Evolutionary conservation across 2,888 invertebrate genomes (phyloP).

Genomic region (Leptinotarsa juncta): DNA sequence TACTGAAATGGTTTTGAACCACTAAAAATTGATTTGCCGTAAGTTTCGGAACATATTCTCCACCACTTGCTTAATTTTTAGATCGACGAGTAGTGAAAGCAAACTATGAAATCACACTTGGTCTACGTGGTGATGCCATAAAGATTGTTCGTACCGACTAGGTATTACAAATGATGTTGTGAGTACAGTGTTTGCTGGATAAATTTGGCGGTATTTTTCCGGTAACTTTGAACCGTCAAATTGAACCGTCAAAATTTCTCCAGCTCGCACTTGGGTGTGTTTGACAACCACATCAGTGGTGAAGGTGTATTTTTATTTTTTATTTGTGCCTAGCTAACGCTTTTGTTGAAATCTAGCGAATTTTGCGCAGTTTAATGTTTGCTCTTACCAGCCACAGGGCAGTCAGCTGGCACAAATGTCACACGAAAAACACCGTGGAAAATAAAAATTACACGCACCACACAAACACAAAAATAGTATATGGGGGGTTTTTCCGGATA

Average conservation of each 20-base stretch:
- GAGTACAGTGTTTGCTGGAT: conserved; percentile 40
- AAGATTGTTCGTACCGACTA: conserved; percentile 62
- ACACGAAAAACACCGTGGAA: conserved; percentile 33
- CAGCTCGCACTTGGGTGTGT: conserved; percentile 33
- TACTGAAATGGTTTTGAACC: too few species aligned
- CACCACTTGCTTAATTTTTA: conserved; percentile 48
- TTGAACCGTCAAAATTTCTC: conserved; percentile 29
- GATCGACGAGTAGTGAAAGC: conserved; percentile 64
- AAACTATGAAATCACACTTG: conserved; percentile 63
- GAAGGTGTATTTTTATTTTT: conserved; percentile 47
- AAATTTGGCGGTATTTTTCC: conserved; percentile 13
- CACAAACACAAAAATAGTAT: background rate
- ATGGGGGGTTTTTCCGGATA: too few species aligned
- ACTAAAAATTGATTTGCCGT: too few species aligned
- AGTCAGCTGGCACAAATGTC: background rate
- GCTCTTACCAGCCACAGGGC: conserved; percentile 11
- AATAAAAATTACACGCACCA: conserved; percentile 42
- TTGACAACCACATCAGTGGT: conserved; percentile 31
- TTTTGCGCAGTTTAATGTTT: conserved; percentile 5
- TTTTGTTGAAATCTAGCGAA: conserved; percentile 25
- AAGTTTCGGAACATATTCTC: too few species aligned
- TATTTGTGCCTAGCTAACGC: conserved; percentile 40
- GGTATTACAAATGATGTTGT: conserved; percentile 33
- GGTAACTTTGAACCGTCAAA: background rate
- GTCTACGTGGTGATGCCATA: conserved; percentile 59